phyloP scores from a whole-genome alignment of 1,140 invertebrate genomes.

The Macrotrachela quadricornifera region DNA sequence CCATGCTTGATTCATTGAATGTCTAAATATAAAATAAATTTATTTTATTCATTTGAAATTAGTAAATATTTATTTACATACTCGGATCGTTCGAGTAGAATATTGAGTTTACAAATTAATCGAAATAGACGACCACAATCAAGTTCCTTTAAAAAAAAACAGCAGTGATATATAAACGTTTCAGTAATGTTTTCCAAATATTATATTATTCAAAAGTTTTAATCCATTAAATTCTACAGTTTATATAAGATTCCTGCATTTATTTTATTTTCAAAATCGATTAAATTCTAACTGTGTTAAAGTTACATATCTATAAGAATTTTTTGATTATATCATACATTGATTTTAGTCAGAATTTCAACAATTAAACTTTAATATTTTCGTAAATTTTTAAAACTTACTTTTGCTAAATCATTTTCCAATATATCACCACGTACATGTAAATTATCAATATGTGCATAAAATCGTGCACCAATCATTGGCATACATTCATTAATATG shows the following conservation, averaged over 20 bases:
- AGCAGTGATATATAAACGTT: too few species aligned
- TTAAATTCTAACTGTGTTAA: too few species aligned
- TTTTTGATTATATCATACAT: too few species aligned
- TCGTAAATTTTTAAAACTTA: slow-evolving; percentile 46
- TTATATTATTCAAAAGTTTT: too few species aligned
- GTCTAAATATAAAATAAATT: background rate
- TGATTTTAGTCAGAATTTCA: too few species aligned
- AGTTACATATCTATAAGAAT: too few species aligned
- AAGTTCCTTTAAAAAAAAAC: slow-evolving; percentile 41
- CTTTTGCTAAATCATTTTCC: slow-evolving; percentile 64
- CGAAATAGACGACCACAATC: slow-evolving; percentile 79
- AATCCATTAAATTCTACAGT: too few species aligned
- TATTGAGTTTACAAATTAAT: slow-evolving; percentile 64
- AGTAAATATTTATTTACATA: slow-evolving; percentile 30
- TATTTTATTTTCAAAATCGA: too few species aligned
- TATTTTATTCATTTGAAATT: slow-evolving; percentile 11
- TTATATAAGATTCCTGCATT: too few species aligned
- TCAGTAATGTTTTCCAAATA: too few species aligned
- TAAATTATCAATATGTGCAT: slow-evolving; percentile 71
- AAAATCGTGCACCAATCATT: slow-evolving; percentile 91
- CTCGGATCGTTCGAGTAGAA: slow-evolving; percentile 79
- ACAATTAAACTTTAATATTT: too few species aligned
- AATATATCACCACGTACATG: slow-evolving; percentile 63
- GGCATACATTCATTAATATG: slow-evolving; percentile 90
- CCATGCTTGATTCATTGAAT: slow-evolving; percentile 55